These are phyloP conservation scores for Anaspis maculata DNA, from an alignment of 2,888 invertebrate genomes.

Conservation along the genomic window DNA sequence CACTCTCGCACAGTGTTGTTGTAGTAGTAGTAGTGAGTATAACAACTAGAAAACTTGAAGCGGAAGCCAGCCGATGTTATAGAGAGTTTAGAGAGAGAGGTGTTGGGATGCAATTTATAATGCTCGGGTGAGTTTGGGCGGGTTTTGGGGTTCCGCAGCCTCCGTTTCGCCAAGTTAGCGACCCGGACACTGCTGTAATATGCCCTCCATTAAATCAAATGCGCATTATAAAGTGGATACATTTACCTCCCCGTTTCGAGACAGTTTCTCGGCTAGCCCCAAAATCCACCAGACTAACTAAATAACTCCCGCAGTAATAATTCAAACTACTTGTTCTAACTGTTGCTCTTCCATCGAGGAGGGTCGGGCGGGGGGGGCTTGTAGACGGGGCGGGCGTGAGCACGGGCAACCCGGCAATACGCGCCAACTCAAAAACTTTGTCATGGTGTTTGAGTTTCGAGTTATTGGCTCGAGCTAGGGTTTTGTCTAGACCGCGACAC, in stretches of 20 bases:
- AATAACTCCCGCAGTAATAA: slow-evolving; percentile 12
- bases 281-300: slow-evolving; percentile 19
- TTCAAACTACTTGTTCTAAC: slow-evolving; percentile 6
- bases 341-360: slow-evolving; percentile 6
- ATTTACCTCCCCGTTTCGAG: slow-evolving; percentile 24
- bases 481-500: too few species aligned
- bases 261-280: slow-evolving; percentile 19
- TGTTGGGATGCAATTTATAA: not conserved
- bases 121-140: not conserved
- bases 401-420: too few species aligned
- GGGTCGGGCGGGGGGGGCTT: not conserved
- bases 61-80: too few species aligned
- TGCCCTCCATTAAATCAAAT: slow-evolving; percentile 27
- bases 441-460: too few species aligned
- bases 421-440: too few species aligned
- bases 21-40: too few species aligned
- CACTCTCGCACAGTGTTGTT: too few species aligned
- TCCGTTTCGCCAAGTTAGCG: slow-evolving; percentile 17
- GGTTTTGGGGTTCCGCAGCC: not conserved
- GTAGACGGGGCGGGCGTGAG: too few species aligned
- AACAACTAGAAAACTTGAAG: too few species aligned
- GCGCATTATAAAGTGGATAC: slow-evolving; percentile 28
- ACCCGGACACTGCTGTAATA: slow-evolving; percentile 22
- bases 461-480: too few species aligned
- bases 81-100: too few species aligned